phyloP scores from a whole-genome alignment of 2,888 invertebrate species.

The Dicyrtomina minuta region DNA sequence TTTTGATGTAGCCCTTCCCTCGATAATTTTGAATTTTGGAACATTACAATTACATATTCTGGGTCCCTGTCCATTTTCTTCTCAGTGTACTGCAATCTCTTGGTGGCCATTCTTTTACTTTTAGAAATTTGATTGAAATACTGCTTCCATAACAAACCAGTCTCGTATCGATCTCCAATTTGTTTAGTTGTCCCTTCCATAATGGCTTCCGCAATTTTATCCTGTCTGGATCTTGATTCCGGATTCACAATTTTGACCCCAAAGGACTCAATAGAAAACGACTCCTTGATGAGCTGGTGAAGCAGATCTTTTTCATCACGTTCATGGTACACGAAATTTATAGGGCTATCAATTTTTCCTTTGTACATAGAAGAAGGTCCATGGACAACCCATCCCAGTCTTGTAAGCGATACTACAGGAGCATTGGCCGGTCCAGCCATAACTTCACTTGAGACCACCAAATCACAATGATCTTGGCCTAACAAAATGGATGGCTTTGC shows the following conservation, averaged over 20 bases:
- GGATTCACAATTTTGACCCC: background rate
- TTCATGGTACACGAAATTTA: background rate
- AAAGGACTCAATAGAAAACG: too few relatives aligned
- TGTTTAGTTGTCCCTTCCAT: background rate
- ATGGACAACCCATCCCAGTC: constrained; percentile 35
- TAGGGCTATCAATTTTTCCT: too few relatives aligned
- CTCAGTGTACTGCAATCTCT: background rate
- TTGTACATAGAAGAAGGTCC: too few relatives aligned
- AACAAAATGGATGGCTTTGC: too few relatives aligned
- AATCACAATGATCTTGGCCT: constrained; percentile 32
- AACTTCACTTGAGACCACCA: too few relatives aligned
- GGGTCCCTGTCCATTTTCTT: background rate
- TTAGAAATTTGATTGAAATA: too few relatives aligned
- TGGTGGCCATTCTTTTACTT: background rate
- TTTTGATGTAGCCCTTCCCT: too few relatives aligned
- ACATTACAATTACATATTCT: background rate
- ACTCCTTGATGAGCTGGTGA: too few relatives aligned
- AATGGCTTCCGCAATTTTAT: background rate
- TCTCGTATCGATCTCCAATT: background rate
- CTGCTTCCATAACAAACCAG: constrained; percentile 13
- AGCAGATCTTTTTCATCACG: background rate
- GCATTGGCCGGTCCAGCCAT: too few relatives aligned
- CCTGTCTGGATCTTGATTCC: background rate
- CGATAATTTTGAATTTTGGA: background rate
- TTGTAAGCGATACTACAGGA: background rate